Evolutionary conservation across 2,888 invertebrate genomes (phyloP), one percentile per base, ranked within the genome.

Genomic region (Catonia carolina): DNA sequence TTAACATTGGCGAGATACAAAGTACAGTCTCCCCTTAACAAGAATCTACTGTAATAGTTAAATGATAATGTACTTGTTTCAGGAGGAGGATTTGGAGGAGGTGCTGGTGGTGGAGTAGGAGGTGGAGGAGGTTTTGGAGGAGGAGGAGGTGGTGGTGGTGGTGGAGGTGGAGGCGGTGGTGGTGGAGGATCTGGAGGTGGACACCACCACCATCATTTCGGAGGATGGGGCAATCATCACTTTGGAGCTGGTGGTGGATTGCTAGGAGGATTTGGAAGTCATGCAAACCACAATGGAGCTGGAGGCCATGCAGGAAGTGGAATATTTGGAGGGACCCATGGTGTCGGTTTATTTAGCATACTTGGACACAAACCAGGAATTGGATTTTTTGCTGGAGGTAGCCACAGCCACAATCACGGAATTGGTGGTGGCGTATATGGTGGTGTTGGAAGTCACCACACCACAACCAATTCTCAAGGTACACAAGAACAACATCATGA

Each of bases 391-490:
- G 45, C 45, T 45, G 45, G 45, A n/a, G 45, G 45, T 14, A 27
- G 45, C n/a, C 45, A 45, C 45, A 45, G 45, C n/a, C 45, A 45
- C 45, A 45, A 27, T n/a, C 45, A 45, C 22, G 45, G 45, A 14
- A 45, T 45, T 23, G 45, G 45, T 5, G 45, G 23, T 1, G 45
- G 45, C 1, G 45, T 45, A 14, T 45, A 23, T 23, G 45, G 45
- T 2, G 15, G 15, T 5, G 45, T 45, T 2, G 45, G 45, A 3
- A 45, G 45, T 23, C 45, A 45, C 18, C 45, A 45, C n/a, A 2
- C 45, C 7, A 45, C 23, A 12, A 14, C 20, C 8, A 27, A 27
- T 2, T 18, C 22, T 22, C 22, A 23, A 4, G 45, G 45, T 18
- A 45, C 27, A 22, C 22, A 45, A 23, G 45, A 45, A 27, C 45